These are phyloP conservation scores for Zosterops hypoxanthus DNA, from an alignment of 2,113 vertebrate genomes.

Conservation along the genomic window DNA sequence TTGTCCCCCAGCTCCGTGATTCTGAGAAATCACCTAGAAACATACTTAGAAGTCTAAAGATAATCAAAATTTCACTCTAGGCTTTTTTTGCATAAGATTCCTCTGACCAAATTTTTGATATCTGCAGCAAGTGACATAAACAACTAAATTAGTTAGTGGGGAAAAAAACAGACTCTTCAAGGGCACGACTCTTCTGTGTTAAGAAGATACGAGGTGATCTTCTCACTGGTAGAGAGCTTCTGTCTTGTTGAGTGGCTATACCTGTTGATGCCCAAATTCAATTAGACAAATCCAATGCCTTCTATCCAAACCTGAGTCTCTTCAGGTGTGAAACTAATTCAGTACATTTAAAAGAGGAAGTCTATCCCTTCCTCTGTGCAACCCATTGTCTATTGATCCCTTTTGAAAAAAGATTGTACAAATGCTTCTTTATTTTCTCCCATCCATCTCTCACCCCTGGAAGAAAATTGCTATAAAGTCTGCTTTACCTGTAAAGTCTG, in stretches of 20 bases:
- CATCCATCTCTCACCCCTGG: neutral
- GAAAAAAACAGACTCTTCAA: neutral
- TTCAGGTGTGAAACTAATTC: neutral
- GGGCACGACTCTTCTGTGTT: neutral
- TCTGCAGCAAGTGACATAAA: neutral
- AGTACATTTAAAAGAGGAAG: neutral
- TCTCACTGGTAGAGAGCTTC: neutral
- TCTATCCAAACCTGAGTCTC: neutral
- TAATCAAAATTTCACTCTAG: neutral
- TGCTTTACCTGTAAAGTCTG: neutral
- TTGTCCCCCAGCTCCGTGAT: neutral
- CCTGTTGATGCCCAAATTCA: neutral
- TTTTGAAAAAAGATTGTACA: neutral
- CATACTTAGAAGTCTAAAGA: neutral
- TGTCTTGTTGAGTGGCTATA: neutral
- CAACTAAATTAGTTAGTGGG: neutral
- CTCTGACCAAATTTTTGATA: neutral
- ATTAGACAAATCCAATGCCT: neutral
- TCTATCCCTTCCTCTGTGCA: neutral
- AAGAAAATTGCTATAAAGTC: neutral
- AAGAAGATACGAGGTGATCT: neutral
- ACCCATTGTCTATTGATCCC: rapidly evolving
- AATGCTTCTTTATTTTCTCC: neutral
- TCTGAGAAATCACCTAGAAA: neutral
- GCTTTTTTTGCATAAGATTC: neutral